Percentiles rank a stretch among this genome's conserved stretches.
These are phyloP conservation scores for Stomatorhinus ivindoensis DNA, from an alignment of 2,113 vertebrate genomes.

Conservation along the genomic window DNA sequence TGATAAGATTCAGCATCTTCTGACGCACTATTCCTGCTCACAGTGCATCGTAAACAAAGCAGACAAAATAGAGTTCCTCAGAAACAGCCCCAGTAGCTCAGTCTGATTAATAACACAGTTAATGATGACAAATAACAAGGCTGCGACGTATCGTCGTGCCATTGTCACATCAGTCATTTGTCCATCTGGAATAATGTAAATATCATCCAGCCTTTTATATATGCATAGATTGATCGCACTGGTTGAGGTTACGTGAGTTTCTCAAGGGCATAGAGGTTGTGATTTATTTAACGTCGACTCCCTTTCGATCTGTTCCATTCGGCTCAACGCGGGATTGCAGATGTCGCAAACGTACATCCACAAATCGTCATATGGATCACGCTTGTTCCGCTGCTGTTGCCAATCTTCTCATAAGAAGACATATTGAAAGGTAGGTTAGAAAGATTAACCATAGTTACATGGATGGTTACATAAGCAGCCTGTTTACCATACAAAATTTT, in stretches of 20 bases:
- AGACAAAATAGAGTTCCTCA: neutral
- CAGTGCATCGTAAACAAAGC: neutral
- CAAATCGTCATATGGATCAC: neutral
- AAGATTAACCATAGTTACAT: neutral
- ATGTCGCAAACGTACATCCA: neutral
- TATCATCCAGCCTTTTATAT: neutral
- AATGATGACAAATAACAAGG: neutral
- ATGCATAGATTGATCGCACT: neutral
- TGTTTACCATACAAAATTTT: neutral
- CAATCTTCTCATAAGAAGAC: neutral
- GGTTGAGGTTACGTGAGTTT: neutral
- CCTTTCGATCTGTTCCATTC: neutral
- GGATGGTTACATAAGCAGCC: neutral
- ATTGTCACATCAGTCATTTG: neutral
- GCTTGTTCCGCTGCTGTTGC: neutral
- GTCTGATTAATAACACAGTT: neutral
- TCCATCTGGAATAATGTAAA: neutral
- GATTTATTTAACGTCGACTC: neutral
- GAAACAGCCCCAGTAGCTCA: neutral
- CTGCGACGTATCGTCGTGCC: neutral
- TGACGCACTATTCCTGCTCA: neutral
- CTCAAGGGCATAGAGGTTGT: neutral
- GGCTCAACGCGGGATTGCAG: neutral
- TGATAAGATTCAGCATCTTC: neutral
- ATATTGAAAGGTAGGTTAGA: neutral